phyloP scores from a whole-genome alignment of 2,113 vertebrate species.

The Columba livia region DNA sequence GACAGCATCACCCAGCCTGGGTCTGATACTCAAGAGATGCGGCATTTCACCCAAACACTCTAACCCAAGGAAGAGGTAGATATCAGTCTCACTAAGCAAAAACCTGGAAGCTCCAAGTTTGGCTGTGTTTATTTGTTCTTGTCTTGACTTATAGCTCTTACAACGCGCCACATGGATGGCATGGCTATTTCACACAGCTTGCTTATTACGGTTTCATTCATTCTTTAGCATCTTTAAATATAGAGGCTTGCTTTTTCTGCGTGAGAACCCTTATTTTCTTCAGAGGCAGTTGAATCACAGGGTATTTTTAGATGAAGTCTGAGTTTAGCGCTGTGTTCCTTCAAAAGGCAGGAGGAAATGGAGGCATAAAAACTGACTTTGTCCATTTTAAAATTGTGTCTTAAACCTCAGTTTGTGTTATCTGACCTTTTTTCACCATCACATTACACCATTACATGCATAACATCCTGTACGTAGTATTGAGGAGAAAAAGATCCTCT shows the following conservation, averaged over 20 bases:
- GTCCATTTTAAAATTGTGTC: background rate
- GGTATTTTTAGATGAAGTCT: background rate
- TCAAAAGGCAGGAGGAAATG: background rate
- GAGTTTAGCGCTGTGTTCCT: background rate
- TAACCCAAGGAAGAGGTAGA: background rate
- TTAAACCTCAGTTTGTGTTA: background rate
- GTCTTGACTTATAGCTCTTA: background rate
- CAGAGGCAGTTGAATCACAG: background rate
- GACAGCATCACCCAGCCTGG: background rate
- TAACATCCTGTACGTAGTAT: background rate
- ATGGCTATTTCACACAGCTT: background rate
- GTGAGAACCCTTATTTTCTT: rapidly evolving
- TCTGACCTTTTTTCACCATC: background rate
- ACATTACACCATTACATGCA: rapidly evolving
- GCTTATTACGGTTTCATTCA: background rate
- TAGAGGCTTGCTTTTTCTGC: rapidly evolving
- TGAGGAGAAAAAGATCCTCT: background rate
- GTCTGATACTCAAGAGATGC: rapidly evolving
- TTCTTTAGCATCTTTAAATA: background rate
- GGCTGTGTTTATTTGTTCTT: background rate
- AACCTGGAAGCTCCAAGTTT: background rate
- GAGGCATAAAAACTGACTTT: background rate
- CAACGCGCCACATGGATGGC: rapidly evolving
- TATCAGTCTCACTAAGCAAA: background rate
- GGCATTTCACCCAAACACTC: background rate